Percentiles rank a stretch among this genome's conserved stretches.
Conservation (phyloP, 1,140 invertebrate genomes). For the Microplitis mediator region DNA sequence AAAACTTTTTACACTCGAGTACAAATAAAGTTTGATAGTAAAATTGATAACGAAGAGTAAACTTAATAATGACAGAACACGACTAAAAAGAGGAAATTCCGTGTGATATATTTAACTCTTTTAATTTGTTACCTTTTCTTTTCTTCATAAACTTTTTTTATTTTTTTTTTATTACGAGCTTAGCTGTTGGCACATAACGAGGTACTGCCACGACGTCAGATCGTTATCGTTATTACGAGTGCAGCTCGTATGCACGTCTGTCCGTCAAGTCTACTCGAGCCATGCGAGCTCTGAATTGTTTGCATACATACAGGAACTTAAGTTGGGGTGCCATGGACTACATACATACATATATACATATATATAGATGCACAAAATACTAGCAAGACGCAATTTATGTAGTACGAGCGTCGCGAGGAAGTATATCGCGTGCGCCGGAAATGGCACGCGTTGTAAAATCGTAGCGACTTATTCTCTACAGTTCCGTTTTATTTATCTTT, state of each 20-base stretch:
- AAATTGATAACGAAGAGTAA: too few species aligned
- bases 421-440: constrained; percentile 49
- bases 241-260: constrained; percentile 30
- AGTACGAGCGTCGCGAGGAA: constrained; percentile 27
- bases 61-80: too few species aligned
- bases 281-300: constrained; percentile 31
- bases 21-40: too few species aligned
- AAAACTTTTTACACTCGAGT: too few species aligned
- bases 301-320: constrained; percentile 19
- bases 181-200: constrained; percentile 34
- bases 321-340: neutral
- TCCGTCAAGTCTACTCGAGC: constrained; percentile 23
- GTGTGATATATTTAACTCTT: neutral
- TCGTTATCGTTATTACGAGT: constrained; percentile 50
- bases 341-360: constrained; percentile 10
- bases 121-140: neutral
- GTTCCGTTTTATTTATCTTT: constrained; percentile 9
- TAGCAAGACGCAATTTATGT: constrained; percentile 21
- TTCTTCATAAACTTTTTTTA: neutral
- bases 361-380: neutral
- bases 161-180: neutral
- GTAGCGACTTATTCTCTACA: constrained; percentile 11
- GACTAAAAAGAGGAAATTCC: too few species aligned
- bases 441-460: constrained; percentile 46
- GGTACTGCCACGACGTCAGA: constrained; percentile 33